Conservation (phyloP, 2,113 vertebrate genomes). For the Oplegnathus fasciatus region DNA sequence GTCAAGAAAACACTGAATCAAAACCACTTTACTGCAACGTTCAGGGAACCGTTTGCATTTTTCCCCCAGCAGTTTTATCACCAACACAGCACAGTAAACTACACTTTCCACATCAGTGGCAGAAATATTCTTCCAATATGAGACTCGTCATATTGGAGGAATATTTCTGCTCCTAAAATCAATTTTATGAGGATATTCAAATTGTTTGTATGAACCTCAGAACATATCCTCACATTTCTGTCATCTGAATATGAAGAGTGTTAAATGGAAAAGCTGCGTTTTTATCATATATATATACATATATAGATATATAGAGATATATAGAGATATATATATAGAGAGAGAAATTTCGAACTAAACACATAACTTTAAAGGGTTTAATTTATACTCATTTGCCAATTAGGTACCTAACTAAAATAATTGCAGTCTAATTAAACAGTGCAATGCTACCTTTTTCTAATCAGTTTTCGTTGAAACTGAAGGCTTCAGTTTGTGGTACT, state of each 20-base stretch:
- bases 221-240: background rate
- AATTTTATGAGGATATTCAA: conserved; percentile 34
- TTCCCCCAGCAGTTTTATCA: conserved; percentile 32
- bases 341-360: conserved; percentile 4
- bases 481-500: background rate
- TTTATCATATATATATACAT: too few species aligned
- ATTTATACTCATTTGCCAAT: background rate
- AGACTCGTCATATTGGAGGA: conserved; percentile 1
- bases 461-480: background rate
- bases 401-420: background rate
- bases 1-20: conserved; percentile 54
- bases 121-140: conserved; percentile 42
- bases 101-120: conserved; percentile 33
- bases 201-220: conserved; percentile 12
- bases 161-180: conserved; percentile 14
- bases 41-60: conserved; percentile 38
- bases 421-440: conserved; percentile 6
- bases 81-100: conserved; percentile 46
- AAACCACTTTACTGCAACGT: conserved; percentile 43
- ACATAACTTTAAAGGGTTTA: background rate
- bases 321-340: too few species aligned
- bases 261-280: background rate
- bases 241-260: background rate
- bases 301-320: too few species aligned
- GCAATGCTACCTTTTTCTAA: background rate